Conservation (phyloP, 2,888 invertebrate genomes). For the Platycheirus albimanus region DNA sequence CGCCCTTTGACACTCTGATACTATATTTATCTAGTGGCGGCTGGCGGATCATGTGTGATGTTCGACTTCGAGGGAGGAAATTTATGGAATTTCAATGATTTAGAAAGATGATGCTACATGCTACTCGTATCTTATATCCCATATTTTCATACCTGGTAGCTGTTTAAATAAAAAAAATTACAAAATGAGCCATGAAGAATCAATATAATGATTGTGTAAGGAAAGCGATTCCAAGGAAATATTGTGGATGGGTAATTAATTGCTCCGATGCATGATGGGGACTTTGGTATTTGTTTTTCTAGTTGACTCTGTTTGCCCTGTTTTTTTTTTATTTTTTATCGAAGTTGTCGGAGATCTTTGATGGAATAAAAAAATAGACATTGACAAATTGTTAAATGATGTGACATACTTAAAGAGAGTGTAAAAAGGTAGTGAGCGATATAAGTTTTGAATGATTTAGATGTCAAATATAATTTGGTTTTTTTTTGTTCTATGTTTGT, state of each 20-base stretch:
- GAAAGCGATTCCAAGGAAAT: slow-evolving; percentile 20
- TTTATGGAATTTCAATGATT: slow-evolving; percentile 60
- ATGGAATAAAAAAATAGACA: slow-evolving; percentile 42
- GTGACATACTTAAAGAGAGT: slow-evolving; percentile 57
- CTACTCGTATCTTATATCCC: too few species aligned
- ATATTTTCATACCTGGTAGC: slow-evolving; percentile 66
- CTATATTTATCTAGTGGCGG: slow-evolving; percentile 8
- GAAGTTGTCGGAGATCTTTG: slow-evolving; percentile 51
- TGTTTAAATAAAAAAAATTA: slow-evolving; percentile 39
- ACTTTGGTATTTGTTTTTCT: slow-evolving; percentile 26
- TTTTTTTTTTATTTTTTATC: too few species aligned
- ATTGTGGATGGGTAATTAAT: slow-evolving; percentile 61
- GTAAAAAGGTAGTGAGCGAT: slow-evolving; percentile 15
- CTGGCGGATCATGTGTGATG: slow-evolving; percentile 32
- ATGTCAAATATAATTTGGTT: slow-evolving; percentile 24
- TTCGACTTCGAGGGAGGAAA: slow-evolving; percentile 38
- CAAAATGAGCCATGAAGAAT: slow-evolving; percentile 55
- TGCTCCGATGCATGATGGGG: slow-evolving; percentile 60
- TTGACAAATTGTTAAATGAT: slow-evolving; percentile 61
- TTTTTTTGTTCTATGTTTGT: background rate
- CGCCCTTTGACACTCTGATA: slow-evolving; percentile 64
- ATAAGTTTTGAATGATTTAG: slow-evolving; percentile 40
- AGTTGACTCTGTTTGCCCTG: too few species aligned
- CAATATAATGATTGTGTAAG: slow-evolving; percentile 47
- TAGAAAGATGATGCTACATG: slow-evolving; percentile 5